A percentile compares a stretch with the other conserved stretches of the same genome.
Conservation (phyloP, 2,113 vertebrate genomes). For the Tupaia chinensis region DNA sequence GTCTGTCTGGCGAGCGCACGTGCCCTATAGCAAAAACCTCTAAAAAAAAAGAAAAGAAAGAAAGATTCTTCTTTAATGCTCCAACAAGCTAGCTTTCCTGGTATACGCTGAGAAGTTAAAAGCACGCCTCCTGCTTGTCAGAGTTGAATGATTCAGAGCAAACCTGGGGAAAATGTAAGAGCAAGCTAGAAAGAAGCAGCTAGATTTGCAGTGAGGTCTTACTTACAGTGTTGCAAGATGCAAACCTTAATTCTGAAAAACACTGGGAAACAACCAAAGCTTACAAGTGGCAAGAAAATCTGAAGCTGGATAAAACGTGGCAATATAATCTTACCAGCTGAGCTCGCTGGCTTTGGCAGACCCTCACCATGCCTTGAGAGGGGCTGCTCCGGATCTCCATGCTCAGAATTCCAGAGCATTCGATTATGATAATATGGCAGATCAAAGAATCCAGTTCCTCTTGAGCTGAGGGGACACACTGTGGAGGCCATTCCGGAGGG, state of each 20-base stretch:
- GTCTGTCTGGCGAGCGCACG: too few species aligned
- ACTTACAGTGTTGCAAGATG: constrained; percentile 87
- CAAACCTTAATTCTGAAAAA: constrained; percentile 93
- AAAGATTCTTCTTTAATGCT: constrained; percentile 44
- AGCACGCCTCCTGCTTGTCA: constrained; percentile 91
- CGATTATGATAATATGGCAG: constrained; percentile 72
- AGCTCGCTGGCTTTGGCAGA: constrained; percentile 88
- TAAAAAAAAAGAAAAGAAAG: too few species aligned
- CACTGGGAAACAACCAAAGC: constrained; percentile 93
- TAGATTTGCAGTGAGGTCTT: constrained; percentile 92
- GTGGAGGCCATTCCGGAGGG: constrained; percentile 85
- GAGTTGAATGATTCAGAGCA: constrained; percentile 87
- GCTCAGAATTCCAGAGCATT: constrained; percentile 32
- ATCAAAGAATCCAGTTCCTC: constrained; percentile 88
- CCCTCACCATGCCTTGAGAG: constrained; percentile 61
- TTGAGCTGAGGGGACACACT: constrained; percentile 91
- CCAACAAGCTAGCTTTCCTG: constrained; percentile 81
- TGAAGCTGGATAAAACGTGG: constrained; percentile 92
- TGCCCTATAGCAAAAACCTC: too few species aligned
- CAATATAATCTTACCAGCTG: constrained; percentile 88
- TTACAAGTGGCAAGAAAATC: constrained; percentile 91
- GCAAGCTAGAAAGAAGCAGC: constrained; percentile 91
- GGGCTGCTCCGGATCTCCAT: constrained; percentile 16
- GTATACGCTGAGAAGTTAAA: constrained; percentile 89
- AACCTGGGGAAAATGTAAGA: constrained; percentile 94